Evolutionary conservation across 2,113 vertebrate species (phyloP), one percentile per base, ranked within the genome.

Genomic region (Dryoscopus gambensis): DNA sequence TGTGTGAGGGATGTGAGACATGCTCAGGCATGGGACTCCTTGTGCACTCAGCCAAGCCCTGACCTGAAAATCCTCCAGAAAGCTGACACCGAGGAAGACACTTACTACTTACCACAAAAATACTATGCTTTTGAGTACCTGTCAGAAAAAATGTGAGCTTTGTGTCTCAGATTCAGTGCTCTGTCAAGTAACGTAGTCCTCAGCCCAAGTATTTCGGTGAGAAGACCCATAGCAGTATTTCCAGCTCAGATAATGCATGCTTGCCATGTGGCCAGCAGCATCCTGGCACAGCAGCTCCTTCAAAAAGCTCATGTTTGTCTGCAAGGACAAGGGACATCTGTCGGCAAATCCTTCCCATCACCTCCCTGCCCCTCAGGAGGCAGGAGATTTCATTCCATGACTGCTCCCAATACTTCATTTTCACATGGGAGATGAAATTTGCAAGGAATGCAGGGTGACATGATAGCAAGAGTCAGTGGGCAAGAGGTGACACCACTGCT

Each of bases 1-100:
- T 0, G 0, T 11, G 10, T 3, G 5, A 5, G 10, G 8, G 9
- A 16, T 42, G 22, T 42, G 35, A 55, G 14, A 11, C 19, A 21
- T 15, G 21, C 14, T 40, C 1, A 3, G 53, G 18, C 1, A 1
- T 1, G 3, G 35, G 33, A 49, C 9, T 37, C 9, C 23, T 39
- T 20, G 8, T 5, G 12, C 3, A 2, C 68, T 88, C 39, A 74
- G 20, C 20, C 59, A 81, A 84, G 20, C 10, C 35, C 24, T 52
- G 63, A 88, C 15, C 37, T 50, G 35, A 79, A 87, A 76, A 47
- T 44, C 22, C 30, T 70, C 7, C 8, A 5, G 62, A 84, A 94
- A 78, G 59, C 35, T 77, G 35, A 79, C 20, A 50, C 2, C 0
- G 0, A 8, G 5, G 49, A 91, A 87, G 33, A 39, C 7, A 24